Evolutionary conservation across 2,113 vertebrate species (phyloP), one percentile per base, ranked within the genome.

Genomic region (Centrocercus urophasianus): DNA sequence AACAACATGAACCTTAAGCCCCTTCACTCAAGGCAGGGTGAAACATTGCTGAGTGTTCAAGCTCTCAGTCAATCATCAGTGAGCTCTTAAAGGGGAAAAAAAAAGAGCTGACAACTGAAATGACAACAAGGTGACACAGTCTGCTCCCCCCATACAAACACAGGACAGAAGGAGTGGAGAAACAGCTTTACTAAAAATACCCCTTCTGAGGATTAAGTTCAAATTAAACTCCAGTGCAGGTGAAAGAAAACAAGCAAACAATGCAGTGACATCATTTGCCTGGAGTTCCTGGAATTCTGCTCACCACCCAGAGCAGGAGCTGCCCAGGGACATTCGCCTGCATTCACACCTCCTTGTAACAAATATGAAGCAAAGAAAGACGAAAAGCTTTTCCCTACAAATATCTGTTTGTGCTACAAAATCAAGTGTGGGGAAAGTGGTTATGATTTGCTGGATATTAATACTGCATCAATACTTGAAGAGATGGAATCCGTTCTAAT

Each of bases 151-250:
- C 36, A n/a, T n/a, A 67, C 13, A 65, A 85, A 34, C 73, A 40
- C 1, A 10, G 67, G 61, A 82, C 52, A 65, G 69, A 19, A 90
- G 84, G 47, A 86, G 36, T 17, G 66, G 88, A 96, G 86, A 95
- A 93, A 86, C 20, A 20, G 70, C 82, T 96, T 94, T 84, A 84
- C 94, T 95, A 95, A 95, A 94, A 96, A 94, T 94, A 95, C 8
- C 30, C 34, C 34, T 64, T 95, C 73, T 42, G 92, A 94, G 95
- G 90, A 92, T 95, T 96, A 96, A 95, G 95, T 94, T 91, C 94
- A 95, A 96, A 96, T 97, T 94, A 94, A 95, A 95, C 92, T 86
- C 90, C 57, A 86, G 77, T 45, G 60, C 71, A 54, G 73, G 71
- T 61, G 69, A 80, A 96, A 50, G 89, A 83, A 50, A 88, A 94